Evolutionary conservation across 2,888 invertebrate species (phyloP), one percentile per base, ranked within the genome.

Genomic region (Spatulosminthurus flaviceps): DNA sequence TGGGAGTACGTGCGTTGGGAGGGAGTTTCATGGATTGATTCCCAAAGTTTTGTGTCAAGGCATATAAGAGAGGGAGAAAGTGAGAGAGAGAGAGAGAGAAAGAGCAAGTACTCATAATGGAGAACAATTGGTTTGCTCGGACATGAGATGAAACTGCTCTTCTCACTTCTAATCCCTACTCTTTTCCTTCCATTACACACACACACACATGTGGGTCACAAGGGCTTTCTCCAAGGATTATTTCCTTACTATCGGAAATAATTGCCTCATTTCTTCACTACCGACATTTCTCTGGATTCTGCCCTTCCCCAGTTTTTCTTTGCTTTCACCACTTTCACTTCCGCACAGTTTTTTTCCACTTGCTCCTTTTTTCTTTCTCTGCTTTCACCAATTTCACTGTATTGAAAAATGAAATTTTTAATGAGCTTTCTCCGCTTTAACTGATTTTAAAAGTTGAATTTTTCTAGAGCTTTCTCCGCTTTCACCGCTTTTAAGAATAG

Each of bases 261-360:
- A 69, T 69, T 69, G 16, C 69, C 28, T 26, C n/a, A 16, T 69
- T 29, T 29, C 69, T 69, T n/a, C 66, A 13, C 66, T 64, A 16
- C n/a, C 26, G 24, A 11, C 69, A 11, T 21, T 21, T 60, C 60
- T 60, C 69, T 24, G 16, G 21, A 21, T 64, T 21, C 64, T 64
- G 7, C 21, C n/a, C n/a, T 26, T 70, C 28, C 21, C 28, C 70
- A 21, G 16, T 29, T 21, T 70, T 34, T 34, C 29, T 29, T n/a
- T 29, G 13, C 34, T 70, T n/a, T 70, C 70, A 1, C 41, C 22
- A n/a, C 21, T 29, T 42, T 42, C 43, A 7, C 22, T 42, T n/a
- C n/a, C n/a, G n/a, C n/a, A n/a, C n/a, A n/a, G n/a, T n/a, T n/a
- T n/a, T n/a, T n/a, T 29, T 28, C 69, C 29, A 28, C 69, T 28